Conservation (phyloP, 2,797 vertebrate species). For the Sebastes minor region DNA sequence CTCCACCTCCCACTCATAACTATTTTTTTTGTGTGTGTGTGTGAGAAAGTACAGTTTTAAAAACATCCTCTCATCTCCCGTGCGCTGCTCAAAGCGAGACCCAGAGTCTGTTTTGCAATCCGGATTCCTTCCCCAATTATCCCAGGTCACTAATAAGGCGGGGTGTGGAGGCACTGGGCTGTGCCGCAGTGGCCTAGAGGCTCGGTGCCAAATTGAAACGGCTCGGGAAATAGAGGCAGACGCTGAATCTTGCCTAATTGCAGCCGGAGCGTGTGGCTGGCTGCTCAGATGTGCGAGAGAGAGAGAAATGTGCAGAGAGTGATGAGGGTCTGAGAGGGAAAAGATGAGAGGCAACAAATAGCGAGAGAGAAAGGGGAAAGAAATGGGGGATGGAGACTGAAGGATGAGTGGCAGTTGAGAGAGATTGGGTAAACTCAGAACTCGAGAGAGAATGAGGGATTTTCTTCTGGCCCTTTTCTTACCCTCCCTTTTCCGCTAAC, state of each 20-base stretch:
- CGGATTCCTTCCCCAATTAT: conserved; percentile 75
- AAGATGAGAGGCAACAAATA: conserved; percentile 56
- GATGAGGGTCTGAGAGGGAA: conserved; percentile 44
- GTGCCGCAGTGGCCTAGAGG: conserved; percentile 71
- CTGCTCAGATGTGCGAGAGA: conserved; percentile 29
- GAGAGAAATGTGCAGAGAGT: conserved; percentile 13
- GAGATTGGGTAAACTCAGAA: conserved; percentile 57
- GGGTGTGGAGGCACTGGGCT: conserved; percentile 72
- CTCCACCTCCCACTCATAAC: conserved; percentile 12
- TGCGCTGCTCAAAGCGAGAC: conserved; percentile 51
- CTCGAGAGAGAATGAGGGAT: conserved; percentile 58
- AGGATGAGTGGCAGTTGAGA: conserved; percentile 61
- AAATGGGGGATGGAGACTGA: conserved; percentile 45
- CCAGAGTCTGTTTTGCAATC: conserved; percentile 49
- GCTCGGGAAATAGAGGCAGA: conserved; percentile 66
- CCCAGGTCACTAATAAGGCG: conserved; percentile 77
- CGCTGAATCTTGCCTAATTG: conserved; percentile 72
- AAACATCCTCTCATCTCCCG: conserved; percentile 66
- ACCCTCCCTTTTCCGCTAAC: conserved; percentile 10
- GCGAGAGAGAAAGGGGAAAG: conserved; percentile 7
- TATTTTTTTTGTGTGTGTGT: neutral
- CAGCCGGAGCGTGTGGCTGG: conserved; percentile 48
- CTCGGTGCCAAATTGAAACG: conserved; percentile 73
- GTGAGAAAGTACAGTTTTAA: conserved; percentile 42
- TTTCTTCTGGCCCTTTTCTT: conserved; percentile 59